These are phyloP conservation scores for Hyphantria cunea DNA, from an alignment of 1,140 invertebrate genomes.

Conservation along the genomic window DNA sequence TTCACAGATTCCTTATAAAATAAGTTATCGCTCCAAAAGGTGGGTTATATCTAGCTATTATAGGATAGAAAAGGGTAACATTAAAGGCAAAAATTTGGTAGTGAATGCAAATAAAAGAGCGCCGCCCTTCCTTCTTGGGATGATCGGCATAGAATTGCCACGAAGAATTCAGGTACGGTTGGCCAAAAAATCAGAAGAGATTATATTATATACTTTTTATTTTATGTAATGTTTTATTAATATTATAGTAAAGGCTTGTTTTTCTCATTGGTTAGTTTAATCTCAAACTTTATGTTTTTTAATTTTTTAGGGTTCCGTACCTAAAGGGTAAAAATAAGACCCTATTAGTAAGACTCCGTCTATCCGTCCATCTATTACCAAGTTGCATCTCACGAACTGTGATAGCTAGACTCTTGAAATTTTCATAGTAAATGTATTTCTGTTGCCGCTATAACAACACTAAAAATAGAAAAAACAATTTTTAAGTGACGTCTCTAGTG, in stretches of 20 bases:
- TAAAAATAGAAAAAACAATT: no score
- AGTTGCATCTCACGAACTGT: no score
- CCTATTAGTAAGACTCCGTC: no score
- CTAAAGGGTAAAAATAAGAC: no score
- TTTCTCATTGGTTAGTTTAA: neutral
- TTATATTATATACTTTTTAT: neutral
- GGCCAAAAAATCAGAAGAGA: neutral
- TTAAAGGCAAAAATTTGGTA: neutral
- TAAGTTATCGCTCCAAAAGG: neutral
- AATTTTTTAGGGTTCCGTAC: neutral
- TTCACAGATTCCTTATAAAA: neutral
- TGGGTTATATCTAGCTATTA: neutral
- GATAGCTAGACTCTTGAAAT: no score
- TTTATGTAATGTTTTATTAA: no score
- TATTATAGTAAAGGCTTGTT: neutral
- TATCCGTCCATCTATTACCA: no score
- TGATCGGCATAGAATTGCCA: constrained; percentile 1
- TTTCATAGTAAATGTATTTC: no score
- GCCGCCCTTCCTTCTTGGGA: constrained; percentile 4
- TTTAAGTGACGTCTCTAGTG: no score
- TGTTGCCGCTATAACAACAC: no score
- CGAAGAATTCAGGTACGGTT: constrained; percentile 4
- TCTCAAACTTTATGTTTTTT: neutral
- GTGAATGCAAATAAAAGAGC: constrained; percentile 13
- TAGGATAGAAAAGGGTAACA: neutral